Base-by-base conservation (phyloP, 2,888 invertebrate species). In the Entomobrya multifasciata region DNA sequence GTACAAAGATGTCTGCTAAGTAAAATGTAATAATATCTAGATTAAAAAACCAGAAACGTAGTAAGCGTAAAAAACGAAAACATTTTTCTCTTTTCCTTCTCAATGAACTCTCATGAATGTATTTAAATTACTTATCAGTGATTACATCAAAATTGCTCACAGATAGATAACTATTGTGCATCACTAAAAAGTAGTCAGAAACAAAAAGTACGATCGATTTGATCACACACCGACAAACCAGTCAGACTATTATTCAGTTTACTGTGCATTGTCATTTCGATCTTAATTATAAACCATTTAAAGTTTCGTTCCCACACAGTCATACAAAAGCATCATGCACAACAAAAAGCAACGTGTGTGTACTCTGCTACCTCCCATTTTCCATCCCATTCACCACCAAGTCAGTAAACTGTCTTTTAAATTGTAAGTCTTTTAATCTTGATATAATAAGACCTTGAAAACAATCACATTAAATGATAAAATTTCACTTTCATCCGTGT, bases 1-100 rank as follows among this genome's bases (percentile, higher is more conserved):
- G 87, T 89, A 89, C 67, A 62, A 89, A 60, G 67, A 81, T 22
- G n/a, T 62, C 13, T 89, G 88, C 25, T 52, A 72, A 15, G 47
- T 25, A 17, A 72, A 30, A 47, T 22, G 8, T 27, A 49, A 72
- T 20, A 47, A 10, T 8, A 15, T 70, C 41, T 22, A 20, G 15
- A 20, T 17, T 80, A 65, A 11, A 22, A 0, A n/a, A 20, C 25
- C 47, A 41, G 44, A 41, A 52, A 10, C 44, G 41, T 44, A 67
- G 44, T 13, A 67, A 44, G 41, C 41, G 41, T 22, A 44, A 20
- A 57, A 22, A 10, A 22, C 10, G 60, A 6, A n/a, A 62, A 36
- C 30, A 62, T 62, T 67, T 57, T 57, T 8, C 36, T 36, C 41
- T 67, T 6, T 67, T 67, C 41, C 20, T 22, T 44, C 36, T 30